Evolutionary conservation across 1,140 invertebrate genomes (phyloP).

Genomic region (Brachionus rubens): DNA sequence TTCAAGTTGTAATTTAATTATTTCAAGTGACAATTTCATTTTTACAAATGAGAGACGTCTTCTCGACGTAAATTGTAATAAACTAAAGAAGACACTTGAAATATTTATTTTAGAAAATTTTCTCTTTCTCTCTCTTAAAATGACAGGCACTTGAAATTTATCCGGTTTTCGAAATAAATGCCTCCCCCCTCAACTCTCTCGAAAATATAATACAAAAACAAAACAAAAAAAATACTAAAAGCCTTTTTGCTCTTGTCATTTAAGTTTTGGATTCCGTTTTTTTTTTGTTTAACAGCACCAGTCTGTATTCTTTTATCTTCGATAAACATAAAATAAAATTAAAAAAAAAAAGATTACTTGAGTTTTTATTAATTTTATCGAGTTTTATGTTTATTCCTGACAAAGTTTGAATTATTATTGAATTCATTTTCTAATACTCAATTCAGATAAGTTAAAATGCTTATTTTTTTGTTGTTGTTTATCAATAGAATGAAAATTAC

Average conservation of each 20-base stretch:
- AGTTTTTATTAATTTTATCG: background rate
- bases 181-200: background rate
- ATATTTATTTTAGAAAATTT: no score
- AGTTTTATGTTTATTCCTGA: conserved; percentile 26
- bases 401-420: conserved; percentile 3
- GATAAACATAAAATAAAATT: background rate
- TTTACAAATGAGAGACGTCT: conserved; percentile 5
- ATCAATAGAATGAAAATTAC: no score
- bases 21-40: conserved; percentile 22
- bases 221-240: background rate
- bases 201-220: background rate
- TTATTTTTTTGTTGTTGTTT: no score
- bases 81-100: conserved; percentile 28
- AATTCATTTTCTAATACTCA: background rate
- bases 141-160: conserved; percentile 42
- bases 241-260: conserved; percentile 30
- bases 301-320: no score
- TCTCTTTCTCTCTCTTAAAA: no score
- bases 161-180: conserved; percentile 12
- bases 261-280: background rate
- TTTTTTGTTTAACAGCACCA: no score
- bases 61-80: conserved; percentile 9
- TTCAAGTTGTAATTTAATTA: conserved; percentile 8
- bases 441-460: no score
- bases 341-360: conserved; percentile 9